Evolutionary conservation across 2,113 vertebrate genomes (phyloP), one percentile per base, ranked within the genome.

Genomic region (Struthio camelus): DNA sequence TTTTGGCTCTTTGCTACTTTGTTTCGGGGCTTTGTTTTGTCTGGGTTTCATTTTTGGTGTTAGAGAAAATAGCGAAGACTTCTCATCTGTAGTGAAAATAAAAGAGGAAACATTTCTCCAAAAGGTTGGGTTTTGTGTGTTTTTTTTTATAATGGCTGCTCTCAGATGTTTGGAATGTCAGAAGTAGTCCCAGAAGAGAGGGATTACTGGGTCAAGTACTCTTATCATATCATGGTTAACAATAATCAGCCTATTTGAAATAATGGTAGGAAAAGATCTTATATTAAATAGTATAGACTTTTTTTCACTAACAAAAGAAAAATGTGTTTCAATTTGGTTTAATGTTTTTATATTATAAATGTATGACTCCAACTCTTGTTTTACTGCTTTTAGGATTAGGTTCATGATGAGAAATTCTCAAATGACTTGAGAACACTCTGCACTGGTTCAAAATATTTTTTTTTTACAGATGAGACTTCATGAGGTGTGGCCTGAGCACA

Each of bases 281-380:
- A 7, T 53, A 50, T 80, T 80, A 82, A 82, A 51, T 30, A 65
- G 9, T 15, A 48, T 6, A 56, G 22, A 59, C 8, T 51, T 78
- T 6, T 59, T 38, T 86, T 78, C 16, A 36, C 22, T 75, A 87
- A 67, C 40, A 58, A 95, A 92, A 80, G 16, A 77, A 90, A 96
- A 92, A 86, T 9, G 6, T 14, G 9, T 79, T 90, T 67, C 66
- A 87, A 9, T 81, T 75, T 89, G 83, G 14, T 42, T 81, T 87
- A 58, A 90, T 59, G 27, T 92, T 83, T 92, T 90, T 64, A 54
- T 85, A 46, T 83, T 72, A n/a, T 9, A 88, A 73, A 94, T 78
- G 77, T 72, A 93, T 81, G 6, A 72, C 58, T 71, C 85, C 71
- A 72, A 1, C 3, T 58, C 20, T 89, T 90, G 2, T 59, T 82